phyloP scores from a whole-genome alignment of 2,888 invertebrate species.

The Adineta ricciae region DNA sequence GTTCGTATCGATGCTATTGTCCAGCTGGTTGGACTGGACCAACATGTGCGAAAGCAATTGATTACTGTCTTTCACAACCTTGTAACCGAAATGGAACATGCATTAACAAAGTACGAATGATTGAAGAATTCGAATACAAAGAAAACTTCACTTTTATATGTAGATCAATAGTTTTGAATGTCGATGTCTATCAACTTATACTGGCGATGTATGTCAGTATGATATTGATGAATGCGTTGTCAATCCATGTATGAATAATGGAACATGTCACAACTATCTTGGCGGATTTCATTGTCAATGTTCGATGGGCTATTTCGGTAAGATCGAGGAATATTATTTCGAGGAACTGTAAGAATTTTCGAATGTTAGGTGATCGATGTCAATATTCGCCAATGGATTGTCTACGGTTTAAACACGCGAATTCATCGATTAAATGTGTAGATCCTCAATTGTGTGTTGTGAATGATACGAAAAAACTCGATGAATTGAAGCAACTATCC shows the following conservation, averaged over 20 bases:
- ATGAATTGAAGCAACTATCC: background rate
- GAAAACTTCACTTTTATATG: background rate
- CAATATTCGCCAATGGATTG: background rate
- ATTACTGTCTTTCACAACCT: background rate
- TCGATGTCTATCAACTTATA: background rate
- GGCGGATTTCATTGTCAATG: slow-evolving; percentile 9
- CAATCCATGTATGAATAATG: background rate
- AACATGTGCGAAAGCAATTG: background rate
- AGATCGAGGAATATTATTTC: background rate
- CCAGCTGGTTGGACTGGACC: background rate
- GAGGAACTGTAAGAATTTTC: background rate
- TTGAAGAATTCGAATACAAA: background rate
- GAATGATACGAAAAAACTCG: slow-evolving; percentile 10
- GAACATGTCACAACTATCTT: background rate
- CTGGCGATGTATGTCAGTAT: background rate
- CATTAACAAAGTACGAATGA: background rate
- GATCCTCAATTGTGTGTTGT: background rate
- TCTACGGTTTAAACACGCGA: background rate
- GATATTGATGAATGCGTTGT: background rate
- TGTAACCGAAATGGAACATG: slow-evolving; percentile 2
- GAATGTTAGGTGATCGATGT: background rate
- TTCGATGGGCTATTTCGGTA: background rate
- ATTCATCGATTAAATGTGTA: background rate
- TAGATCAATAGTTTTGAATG: slow-evolving; percentile 1
- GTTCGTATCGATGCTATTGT: slow-evolving; percentile 19